Percentiles rank a stretch among this genome's conserved stretches.
phyloP scores from a whole-genome alignment of 1,140 invertebrate species.

The Tigriopus japonicus region DNA sequence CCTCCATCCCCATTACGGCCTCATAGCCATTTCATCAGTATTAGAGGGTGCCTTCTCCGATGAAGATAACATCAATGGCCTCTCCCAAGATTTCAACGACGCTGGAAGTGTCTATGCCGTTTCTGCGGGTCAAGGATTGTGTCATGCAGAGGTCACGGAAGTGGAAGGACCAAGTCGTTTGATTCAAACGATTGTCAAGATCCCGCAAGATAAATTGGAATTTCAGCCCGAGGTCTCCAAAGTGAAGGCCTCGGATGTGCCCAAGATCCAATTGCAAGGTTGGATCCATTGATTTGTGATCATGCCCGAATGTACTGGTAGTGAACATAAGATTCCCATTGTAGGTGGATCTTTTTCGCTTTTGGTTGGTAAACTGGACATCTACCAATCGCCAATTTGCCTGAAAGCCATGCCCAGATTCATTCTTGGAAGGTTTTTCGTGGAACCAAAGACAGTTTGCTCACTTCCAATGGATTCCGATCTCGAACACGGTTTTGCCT shows the following conservation, averaged over 20 bases:
- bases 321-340: too few relatives aligned
- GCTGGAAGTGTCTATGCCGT: neutral
- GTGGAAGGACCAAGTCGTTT: neutral
- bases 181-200: neutral
- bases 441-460: neutral
- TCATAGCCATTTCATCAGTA: neutral
- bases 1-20: neutral
- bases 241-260: neutral
- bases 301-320: neutral
- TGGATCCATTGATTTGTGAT: neutral
- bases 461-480: neutral
- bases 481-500: neutral
- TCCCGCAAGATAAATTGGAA: neutral
- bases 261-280: neutral
- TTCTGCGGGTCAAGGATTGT: neutral
- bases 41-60: neutral
- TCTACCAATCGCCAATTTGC: neutral
- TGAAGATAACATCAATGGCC: neutral
- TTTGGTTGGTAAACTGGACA: neutral
- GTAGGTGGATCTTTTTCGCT: neutral
- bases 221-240: neutral
- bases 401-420: neutral
- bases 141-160: neutral
- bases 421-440: neutral
- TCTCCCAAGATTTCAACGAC: neutral